A percentile compares a stretch with the other conserved stretches of the same genome.
Conservation (phyloP, 1,140 invertebrate species). For the Philaenus spumarius region DNA sequence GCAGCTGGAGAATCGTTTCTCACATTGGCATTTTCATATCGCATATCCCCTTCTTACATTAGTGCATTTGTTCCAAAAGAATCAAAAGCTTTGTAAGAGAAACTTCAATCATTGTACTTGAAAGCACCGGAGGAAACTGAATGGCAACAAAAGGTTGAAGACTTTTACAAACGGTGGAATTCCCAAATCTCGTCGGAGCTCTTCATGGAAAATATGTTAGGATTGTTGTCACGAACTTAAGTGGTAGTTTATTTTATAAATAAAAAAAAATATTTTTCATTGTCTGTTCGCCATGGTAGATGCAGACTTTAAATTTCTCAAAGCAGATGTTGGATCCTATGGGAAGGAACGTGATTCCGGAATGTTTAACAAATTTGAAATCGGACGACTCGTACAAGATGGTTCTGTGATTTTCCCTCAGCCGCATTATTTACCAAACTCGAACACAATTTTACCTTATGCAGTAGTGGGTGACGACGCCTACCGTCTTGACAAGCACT, state of each 20-base stretch:
- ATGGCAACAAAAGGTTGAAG: slow-evolving; percentile 8
- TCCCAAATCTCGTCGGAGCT: slow-evolving; percentile 36
- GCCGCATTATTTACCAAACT: slow-evolving; percentile 25
- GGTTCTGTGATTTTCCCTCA: slow-evolving; percentile 20
- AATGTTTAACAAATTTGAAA: slow-evolving; percentile 14
- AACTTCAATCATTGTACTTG: not conserved
- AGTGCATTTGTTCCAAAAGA: slow-evolving; percentile 7
- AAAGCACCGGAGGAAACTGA: not conserved
- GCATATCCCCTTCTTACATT: slow-evolving; percentile 10
- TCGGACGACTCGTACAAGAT: slow-evolving; percentile 23
- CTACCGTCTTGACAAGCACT: slow-evolving; percentile 31
- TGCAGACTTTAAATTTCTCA: slow-evolving; percentile 38
- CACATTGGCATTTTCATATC: slow-evolving; percentile 16
- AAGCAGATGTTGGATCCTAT: slow-evolving; percentile 38
- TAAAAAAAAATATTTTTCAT: slow-evolving; percentile 40
- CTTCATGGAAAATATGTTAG: slow-evolving; percentile 39
- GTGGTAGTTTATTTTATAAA: slow-evolving; percentile 38
- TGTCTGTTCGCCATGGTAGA: slow-evolving; percentile 41
- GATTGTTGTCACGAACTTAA: slow-evolving; percentile 37
- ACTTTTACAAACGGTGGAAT: slow-evolving; percentile 28
- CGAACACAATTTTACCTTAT: slow-evolving; percentile 27
- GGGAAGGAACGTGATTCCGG: slow-evolving; percentile 38
- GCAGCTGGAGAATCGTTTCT: slow-evolving; percentile 20
- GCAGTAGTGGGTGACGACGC: slow-evolving; percentile 36
- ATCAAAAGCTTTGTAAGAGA: not conserved